These are phyloP conservation scores for Caenorhabditis macrosperma DNA, from an alignment of 2,888 invertebrate species.

Conservation along the genomic window DNA sequence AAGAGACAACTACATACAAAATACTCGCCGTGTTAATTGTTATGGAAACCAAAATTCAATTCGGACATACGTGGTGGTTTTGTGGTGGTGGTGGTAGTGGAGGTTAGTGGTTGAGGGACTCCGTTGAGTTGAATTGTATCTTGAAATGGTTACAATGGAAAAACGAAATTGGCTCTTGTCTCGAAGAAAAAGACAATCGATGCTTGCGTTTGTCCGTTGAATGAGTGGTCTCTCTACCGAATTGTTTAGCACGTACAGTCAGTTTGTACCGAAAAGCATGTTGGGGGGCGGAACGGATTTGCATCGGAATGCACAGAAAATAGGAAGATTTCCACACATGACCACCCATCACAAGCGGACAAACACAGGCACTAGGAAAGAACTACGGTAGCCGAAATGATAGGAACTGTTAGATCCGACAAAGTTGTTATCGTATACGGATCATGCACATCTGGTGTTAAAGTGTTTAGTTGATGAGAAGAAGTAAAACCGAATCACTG, in stretches of 20 bases:
- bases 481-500: conserved; percentile 16
- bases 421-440: conserved; percentile 20
- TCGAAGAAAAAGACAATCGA: conserved; percentile 12
- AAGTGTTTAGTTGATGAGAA: not conserved
- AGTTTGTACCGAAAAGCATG: not conserved
- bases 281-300: not conserved
- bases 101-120: conserved; percentile 65
- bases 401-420: conserved; percentile 26
- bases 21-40: conserved; percentile 28
- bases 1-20: conserved; percentile 52
- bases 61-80: conserved; percentile 57
- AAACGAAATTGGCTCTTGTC: conserved; percentile 25
- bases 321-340: conserved; percentile 56
- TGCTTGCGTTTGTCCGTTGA: conserved; percentile 47
- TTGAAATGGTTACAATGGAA: conserved; percentile 58
- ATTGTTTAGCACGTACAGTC: not conserved
- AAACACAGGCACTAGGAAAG: conserved; percentile 60
- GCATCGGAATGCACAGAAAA: conserved; percentile 19
- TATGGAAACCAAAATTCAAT: conserved; percentile 25
- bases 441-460: conserved; percentile 31
- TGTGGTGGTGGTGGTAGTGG: conserved; percentile 42
- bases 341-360: conserved; percentile 64
- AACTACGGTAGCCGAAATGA: conserved; percentile 50
- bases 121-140: conserved; percentile 68
- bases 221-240: conserved; percentile 40